Evolutionary conservation across 2,888 invertebrate genomes (phyloP), one percentile per base, ranked within the genome.

Genomic region (Parnassius smintheus): DNA sequence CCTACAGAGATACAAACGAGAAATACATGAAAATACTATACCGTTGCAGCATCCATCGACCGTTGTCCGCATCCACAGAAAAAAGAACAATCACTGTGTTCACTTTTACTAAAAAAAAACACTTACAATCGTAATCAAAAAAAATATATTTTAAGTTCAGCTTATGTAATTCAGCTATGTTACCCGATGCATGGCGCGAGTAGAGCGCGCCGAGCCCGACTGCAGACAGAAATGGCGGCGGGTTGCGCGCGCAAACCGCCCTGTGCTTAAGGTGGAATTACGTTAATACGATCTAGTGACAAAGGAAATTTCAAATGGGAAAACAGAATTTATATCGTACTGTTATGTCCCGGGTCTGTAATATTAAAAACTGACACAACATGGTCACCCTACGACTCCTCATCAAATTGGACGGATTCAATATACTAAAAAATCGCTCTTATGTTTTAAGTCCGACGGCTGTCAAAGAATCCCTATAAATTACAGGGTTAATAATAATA

Each of bases 201-300:
- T 65, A 68, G 66, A 76, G 70, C 88, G 88, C 86, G 86, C 85
- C 80, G 78, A 68, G 73, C 67, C 77, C 82, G 82, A 88, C 88
- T 90, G 90, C 89, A 84, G 88, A 83, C 77, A 80, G 85, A 80
- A 88, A 90, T 89, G 89, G 89, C 89, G 81, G 86, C 68, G 69
- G 75, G 62, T 0, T 88, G 90, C 89, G 90, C 89, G 89, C 90
- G 90, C 90, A 82, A 78, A 76, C 85, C 88, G 88, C 89, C 89
- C 88, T 81, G 76, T 72, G 76, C 69, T 76, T 79, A 83, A 74
- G 68, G 71, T 59, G 69, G 62, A 61, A 72, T 80, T 71, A 56
- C 67, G 22, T 65, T 70, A 61, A 2, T 11, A 67, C 2, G n/a
- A 46, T 46, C n/a, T 12, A 46, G 11, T 3, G n/a, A n/a, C 12